phyloP scores from a whole-genome alignment of 2,113 vertebrate species.

The Platysternon megacephalum region DNA sequence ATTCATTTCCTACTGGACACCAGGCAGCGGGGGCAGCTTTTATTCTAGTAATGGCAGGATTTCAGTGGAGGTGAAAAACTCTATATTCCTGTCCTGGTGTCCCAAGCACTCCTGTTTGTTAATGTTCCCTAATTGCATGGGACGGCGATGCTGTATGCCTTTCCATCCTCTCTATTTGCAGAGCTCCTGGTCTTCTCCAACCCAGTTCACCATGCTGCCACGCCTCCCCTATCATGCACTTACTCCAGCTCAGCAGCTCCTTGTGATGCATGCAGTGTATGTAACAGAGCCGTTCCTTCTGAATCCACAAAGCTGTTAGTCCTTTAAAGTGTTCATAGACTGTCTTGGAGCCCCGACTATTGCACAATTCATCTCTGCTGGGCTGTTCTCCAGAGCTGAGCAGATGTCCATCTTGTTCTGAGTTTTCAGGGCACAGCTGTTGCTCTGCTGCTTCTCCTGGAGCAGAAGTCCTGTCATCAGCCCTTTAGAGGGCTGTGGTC shows the following conservation, averaged over 20 bases:
- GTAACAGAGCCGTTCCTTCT: neutral
- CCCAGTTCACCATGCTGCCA: neutral
- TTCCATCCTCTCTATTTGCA: neutral
- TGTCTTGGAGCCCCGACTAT: neutral
- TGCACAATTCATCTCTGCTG: fast-evolving
- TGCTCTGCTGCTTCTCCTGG: neutral
- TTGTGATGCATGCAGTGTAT: neutral
- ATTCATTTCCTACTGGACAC: neutral
- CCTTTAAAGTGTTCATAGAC: neutral
- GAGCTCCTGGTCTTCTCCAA: fast-evolving
- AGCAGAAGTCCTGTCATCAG: neutral
- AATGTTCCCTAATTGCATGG: fast-evolving
- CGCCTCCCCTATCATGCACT: neutral
- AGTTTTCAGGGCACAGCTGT: neutral
- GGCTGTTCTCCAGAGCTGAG: neutral
- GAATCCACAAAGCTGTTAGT: neutral
- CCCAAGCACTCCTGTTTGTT: neutral
- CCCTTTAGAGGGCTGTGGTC: fast-evolving
- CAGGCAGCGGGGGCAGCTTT: neutral
- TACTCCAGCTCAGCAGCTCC: neutral
- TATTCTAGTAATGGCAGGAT: slow-evolving; percentile 1
- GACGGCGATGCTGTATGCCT: neutral
- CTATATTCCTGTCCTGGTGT: neutral
- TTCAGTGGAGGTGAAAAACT: neutral
- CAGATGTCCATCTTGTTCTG: neutral